These are phyloP conservation scores for Cyclophora albipunctata DNA, from an alignment of 2,888 invertebrate species.

Conservation along the genomic window DNA sequence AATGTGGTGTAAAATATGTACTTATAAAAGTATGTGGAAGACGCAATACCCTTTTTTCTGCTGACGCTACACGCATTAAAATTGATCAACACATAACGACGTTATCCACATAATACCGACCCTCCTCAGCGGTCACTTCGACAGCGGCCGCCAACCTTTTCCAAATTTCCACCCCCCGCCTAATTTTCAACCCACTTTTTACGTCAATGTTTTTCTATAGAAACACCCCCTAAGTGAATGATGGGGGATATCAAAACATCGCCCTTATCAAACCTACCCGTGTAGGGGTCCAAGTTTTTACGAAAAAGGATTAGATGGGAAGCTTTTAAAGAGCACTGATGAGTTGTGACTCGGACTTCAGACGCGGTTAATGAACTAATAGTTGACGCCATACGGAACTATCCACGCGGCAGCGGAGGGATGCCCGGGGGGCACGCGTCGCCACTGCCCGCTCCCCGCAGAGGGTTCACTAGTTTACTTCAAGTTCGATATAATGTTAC, in stretches of 20 bases:
- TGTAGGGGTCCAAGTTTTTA: slow-evolving; percentile 53
- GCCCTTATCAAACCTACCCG: slow-evolving; percentile 57
- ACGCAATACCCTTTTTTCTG: slow-evolving; percentile 8
- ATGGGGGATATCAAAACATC: slow-evolving; percentile 72
- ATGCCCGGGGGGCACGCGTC: too few relatives aligned
- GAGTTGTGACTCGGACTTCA: slow-evolving; percentile 26
- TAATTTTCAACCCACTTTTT: slow-evolving; percentile 69
- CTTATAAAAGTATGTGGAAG: not conserved
- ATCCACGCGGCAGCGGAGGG: too few relatives aligned
- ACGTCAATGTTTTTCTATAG: slow-evolving; percentile 75
- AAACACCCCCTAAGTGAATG: slow-evolving; percentile 59
- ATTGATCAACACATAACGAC: slow-evolving; percentile 75
- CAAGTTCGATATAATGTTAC: too few relatives aligned
- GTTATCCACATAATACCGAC: slow-evolving; percentile 70
- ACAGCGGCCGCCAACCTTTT: slow-evolving; percentile 64
- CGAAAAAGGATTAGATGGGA: slow-evolving; percentile 63
- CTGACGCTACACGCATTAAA: slow-evolving; percentile 60
- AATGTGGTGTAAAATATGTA: too few relatives aligned
- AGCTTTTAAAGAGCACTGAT: slow-evolving; percentile 43
- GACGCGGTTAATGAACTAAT: too few relatives aligned
- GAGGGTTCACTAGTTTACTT: too few relatives aligned
- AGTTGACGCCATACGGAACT: too few relatives aligned
- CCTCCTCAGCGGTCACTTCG: slow-evolving; percentile 75
- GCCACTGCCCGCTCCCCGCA: too few relatives aligned
- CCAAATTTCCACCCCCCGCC: slow-evolving; percentile 45